Evolutionary conservation across 2,888 invertebrate species (phyloP).

Genomic region (Disparrhopalites patrizii): DNA sequence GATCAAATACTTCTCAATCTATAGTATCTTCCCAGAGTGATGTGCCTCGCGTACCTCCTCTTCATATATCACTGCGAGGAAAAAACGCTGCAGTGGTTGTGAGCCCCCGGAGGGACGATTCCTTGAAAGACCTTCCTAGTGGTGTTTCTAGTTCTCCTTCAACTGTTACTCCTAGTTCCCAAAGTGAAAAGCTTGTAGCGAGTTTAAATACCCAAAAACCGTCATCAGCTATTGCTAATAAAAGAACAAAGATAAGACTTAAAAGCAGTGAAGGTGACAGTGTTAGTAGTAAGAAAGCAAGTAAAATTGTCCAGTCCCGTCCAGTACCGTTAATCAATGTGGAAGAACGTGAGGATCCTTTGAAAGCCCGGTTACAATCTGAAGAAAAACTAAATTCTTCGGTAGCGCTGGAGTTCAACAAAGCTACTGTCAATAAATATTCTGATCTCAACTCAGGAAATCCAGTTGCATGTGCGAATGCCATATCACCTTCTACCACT

Average conservation of each 20-base stretch:
- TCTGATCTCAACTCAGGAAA: conserved; percentile 30
- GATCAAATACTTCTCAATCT: conserved; percentile 19
- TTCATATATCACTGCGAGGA: conserved; percentile 80
- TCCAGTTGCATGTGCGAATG: conserved; percentile 10
- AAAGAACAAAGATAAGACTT: conserved; percentile 23
- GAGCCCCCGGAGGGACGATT: conserved; percentile 53
- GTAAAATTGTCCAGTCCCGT: conserved; percentile 18
- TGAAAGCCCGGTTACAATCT: conserved; percentile 26
- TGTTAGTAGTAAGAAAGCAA: not conserved
- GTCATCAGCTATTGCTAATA: conserved; percentile 11
- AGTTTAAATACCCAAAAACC: conserved; percentile 11
- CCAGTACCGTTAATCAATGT: not conserved
- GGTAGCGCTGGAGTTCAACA: not conserved
- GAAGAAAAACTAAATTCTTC: conserved; percentile 11
- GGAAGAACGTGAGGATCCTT: conserved; percentile 18
- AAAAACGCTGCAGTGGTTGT: conserved; percentile 77
- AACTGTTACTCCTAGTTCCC: not conserved
- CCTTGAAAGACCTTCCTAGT: conserved; percentile 8
- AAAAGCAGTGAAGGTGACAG: conserved; percentile 15
- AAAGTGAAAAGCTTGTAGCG: conserved; percentile 17
- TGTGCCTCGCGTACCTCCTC: conserved; percentile 78
- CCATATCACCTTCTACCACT: conserved; percentile 3
- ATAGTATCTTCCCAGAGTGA: conserved; percentile 52
- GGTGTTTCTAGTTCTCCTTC: conserved; percentile 10
- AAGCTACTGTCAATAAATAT: conserved; percentile 1